Percentiles rank a stretch among this genome's conserved stretches.
Conservation (phyloP, 2,113 vertebrate species). For the Periophthalmus modestus region DNA sequence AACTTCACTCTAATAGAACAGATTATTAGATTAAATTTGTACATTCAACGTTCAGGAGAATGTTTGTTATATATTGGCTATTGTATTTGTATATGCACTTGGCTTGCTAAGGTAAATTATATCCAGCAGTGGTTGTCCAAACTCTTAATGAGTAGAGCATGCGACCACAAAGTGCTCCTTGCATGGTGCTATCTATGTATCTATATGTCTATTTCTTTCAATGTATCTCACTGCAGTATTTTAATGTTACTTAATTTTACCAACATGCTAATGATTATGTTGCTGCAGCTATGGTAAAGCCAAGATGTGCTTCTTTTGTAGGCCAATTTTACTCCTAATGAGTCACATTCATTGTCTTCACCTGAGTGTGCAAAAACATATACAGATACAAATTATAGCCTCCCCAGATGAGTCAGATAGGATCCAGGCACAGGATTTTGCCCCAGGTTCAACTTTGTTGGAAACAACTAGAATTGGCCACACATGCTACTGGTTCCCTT, state of each 20-base stretch:
- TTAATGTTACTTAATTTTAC: not conserved
- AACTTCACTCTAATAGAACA: not conserved
- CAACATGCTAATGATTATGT: not conserved
- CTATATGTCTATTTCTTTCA: not conserved
- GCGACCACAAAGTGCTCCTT: not conserved
- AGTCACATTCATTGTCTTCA: constrained; percentile 39
- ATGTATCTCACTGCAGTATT: not conserved
- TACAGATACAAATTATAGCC: constrained; percentile 34
- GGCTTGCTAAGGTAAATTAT: too few species aligned
- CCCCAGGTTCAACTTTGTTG: constrained; percentile 61
- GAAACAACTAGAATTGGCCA: constrained; percentile 71
- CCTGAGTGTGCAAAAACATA: constrained; percentile 21
- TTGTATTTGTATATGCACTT: too few species aligned
- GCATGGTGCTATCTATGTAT: not conserved
- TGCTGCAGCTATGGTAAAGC: constrained; percentile 23
- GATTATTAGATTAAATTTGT: not conserved
- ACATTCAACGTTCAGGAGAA: not conserved
- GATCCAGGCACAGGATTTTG: constrained; percentile 67
- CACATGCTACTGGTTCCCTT: constrained; percentile 69
- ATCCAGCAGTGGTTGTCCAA: too few species aligned
- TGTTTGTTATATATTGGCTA: too few species aligned
- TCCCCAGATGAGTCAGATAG: constrained; percentile 57
- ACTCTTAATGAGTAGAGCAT: not conserved
- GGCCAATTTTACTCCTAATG: constrained; percentile 50
- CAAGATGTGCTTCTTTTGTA: constrained; percentile 37